phyloP scores from a whole-genome alignment of 2,113 vertebrate species.

The Poeciliopsis retropinna region DNA sequence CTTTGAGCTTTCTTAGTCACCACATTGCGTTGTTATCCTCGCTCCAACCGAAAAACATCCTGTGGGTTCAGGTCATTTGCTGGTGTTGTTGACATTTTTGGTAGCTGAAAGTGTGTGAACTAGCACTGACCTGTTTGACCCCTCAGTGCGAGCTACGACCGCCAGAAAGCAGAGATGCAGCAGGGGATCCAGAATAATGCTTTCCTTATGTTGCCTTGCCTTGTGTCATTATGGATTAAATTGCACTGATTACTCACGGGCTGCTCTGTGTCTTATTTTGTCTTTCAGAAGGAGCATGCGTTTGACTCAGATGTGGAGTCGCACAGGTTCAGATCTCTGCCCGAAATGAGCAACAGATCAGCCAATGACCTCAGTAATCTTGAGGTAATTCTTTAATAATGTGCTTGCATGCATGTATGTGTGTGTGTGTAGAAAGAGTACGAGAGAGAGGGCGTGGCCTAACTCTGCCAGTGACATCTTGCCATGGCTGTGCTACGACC shows the following conservation, averaged over 20 bases:
- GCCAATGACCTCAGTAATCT: slow-evolving; percentile 80
- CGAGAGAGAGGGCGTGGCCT: slow-evolving; percentile 5
- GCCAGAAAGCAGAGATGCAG: slow-evolving; percentile 53
- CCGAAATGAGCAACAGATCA: slow-evolving; percentile 81
- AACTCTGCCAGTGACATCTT: slow-evolving; percentile 48
- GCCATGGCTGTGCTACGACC: slow-evolving; percentile 58
- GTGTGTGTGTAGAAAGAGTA: neutral
- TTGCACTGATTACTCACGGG: slow-evolving; percentile 52
- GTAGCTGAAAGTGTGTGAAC: slow-evolving; percentile 77
- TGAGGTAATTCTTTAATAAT: slow-evolving; percentile 75
- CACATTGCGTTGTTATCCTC: slow-evolving; percentile 79
- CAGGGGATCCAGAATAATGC: slow-evolving; percentile 52
- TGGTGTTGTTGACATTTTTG: slow-evolving; percentile 79
- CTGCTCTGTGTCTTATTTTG: slow-evolving; percentile 58
- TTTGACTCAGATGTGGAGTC: slow-evolving; percentile 76
- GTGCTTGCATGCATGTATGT: slow-evolving; percentile 18
- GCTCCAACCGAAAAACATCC: slow-evolving; percentile 82
- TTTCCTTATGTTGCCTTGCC: slow-evolving; percentile 70
- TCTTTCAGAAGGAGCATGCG: slow-evolving; percentile 79
- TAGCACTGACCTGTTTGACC: slow-evolving; percentile 69
- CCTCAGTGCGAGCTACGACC: slow-evolving; percentile 66
- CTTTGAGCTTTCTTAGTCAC: slow-evolving; percentile 80
- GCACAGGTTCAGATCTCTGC: slow-evolving; percentile 82
- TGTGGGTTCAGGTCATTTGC: slow-evolving; percentile 81
- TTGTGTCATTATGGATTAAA: slow-evolving; percentile 54